phyloP scores from a whole-genome alignment of 1,140 invertebrate genomes.

The Zophobas morio region DNA sequence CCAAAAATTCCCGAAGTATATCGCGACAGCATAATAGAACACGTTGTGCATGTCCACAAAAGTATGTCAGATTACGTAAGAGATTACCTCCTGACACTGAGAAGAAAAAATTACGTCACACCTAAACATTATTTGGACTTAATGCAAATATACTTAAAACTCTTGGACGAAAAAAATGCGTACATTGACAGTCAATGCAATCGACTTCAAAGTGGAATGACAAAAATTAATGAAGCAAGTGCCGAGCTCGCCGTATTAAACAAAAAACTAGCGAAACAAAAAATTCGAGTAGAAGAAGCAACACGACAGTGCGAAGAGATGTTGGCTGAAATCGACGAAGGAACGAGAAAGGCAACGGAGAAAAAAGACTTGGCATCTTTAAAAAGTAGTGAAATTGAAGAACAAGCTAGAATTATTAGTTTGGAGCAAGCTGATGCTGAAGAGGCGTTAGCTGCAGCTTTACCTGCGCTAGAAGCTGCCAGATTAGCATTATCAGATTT shows the following conservation, averaged over 20 bases:
- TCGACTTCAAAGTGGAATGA: constrained; percentile 78
- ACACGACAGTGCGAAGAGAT: constrained; percentile 82
- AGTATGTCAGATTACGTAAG: constrained; percentile 79
- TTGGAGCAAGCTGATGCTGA: constrained; percentile 88
- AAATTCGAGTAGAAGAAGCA: constrained; percentile 82
- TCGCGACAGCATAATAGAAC: constrained; percentile 79
- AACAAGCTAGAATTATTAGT: constrained; percentile 82
- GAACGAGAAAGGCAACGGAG: constrained; percentile 70
- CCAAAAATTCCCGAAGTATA: constrained; percentile 63
- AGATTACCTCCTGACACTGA: constrained; percentile 80
- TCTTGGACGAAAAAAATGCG: constrained; percentile 80
- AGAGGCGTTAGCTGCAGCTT: constrained; percentile 80
- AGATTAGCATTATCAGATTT: constrained; percentile 83
- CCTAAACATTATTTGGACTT: constrained; percentile 93
- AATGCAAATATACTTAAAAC: constrained; percentile 81
- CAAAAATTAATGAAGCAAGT: constrained; percentile 86
- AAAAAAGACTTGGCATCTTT: constrained; percentile 85
- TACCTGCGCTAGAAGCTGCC: constrained; percentile 87
- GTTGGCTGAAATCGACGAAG: constrained; percentile 76
- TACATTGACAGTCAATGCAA: constrained; percentile 79
- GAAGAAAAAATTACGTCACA: constrained; percentile 88
- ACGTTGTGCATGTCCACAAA: constrained; percentile 88
- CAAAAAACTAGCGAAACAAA: constrained; percentile 81
- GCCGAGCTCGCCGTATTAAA: constrained; percentile 81
- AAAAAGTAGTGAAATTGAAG: constrained; percentile 85